These are phyloP conservation scores for Margarornis squamiger DNA, from an alignment of 2,797 vertebrate genomes.

Conservation along the genomic window DNA sequence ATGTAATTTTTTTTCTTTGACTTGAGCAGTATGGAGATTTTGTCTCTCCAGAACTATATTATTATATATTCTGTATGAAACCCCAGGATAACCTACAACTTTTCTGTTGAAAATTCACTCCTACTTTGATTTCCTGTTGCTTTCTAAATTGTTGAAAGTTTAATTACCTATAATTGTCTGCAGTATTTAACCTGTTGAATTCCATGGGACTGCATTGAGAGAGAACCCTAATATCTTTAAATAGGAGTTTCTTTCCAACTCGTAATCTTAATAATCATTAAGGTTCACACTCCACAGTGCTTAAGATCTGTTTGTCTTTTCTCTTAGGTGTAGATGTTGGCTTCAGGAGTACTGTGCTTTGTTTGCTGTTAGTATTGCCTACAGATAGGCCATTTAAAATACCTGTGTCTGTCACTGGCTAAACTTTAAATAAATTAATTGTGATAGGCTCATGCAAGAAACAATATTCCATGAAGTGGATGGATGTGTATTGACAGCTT, in stretches of 20 bases:
- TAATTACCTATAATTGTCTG: neutral
- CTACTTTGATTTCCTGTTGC: neutral
- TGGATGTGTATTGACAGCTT: neutral
- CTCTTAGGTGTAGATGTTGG: neutral
- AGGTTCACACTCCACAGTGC: fast-evolving
- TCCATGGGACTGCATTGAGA: neutral
- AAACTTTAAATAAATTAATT: neutral
- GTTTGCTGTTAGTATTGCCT: neutral
- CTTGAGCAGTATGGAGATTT: neutral
- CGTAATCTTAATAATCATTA: neutral
- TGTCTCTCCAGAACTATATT: neutral
- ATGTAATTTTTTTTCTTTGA: neutral
- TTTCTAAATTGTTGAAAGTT: neutral
- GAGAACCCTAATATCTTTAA: neutral
- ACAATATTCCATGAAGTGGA: neutral
- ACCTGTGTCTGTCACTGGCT: neutral
- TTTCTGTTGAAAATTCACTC: neutral
- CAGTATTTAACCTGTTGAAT: neutral
- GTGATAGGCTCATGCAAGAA: neutral
- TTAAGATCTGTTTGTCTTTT: neutral
- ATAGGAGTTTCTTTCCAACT: neutral
- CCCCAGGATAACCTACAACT: neutral
- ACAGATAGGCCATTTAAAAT: neutral
- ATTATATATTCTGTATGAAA: neutral
- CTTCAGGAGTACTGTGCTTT: neutral